Evolutionary conservation across 2,888 invertebrate genomes (phyloP), one percentile per base, ranked within the genome.

Genomic region (Cerastis rubricosa): DNA sequence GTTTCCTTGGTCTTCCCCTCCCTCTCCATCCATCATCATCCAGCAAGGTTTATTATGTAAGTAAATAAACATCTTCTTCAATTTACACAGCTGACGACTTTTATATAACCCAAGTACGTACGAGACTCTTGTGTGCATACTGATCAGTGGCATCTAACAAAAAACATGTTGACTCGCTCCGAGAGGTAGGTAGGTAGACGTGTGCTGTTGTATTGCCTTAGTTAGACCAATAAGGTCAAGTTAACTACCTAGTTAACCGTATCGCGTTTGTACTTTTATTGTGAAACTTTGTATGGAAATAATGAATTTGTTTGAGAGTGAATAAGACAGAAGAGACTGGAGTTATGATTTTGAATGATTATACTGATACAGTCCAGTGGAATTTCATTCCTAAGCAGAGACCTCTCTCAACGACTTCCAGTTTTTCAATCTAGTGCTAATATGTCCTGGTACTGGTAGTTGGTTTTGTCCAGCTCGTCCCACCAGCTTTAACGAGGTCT

Each of bases 201-300:
- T 68, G 54, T 51, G 66, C 8, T 57, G 75, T 86, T 67, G 87
- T 84, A 77, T 86, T 79, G 76, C 87, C 84, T 61, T 76, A 85
- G 22, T 54, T 22, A 74, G 64, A 51, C 9, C 57, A 73, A 70
- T 81, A 85, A 84, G 87, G 85, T 86, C 85, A 79, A 68, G 72
- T 40, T 66, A 64, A 70, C 64, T 71, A 0, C 29, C 45, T 29
- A 54, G 51, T 63, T 49, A 57, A 68, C 40, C n/a, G 63, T 64
- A 45, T 59, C 43, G 49, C 35, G 45, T 59, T 64, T 51, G 17
- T 71, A 14, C 1, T 63, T 76, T 35, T n/a, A n/a, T 65, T n/a
- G 22, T 43, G 51, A 14, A 19, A 51, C 25, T 61, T 12, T 65
- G 25, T 22, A 63, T 54, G 29, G 9, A 4, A 51, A 61, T 78